Percentiles rank a stretch among this genome's conserved stretches.
These are phyloP conservation scores for Labroides dimidiatus DNA, from an alignment of 2,797 vertebrate species.

Conservation along the genomic window DNA sequence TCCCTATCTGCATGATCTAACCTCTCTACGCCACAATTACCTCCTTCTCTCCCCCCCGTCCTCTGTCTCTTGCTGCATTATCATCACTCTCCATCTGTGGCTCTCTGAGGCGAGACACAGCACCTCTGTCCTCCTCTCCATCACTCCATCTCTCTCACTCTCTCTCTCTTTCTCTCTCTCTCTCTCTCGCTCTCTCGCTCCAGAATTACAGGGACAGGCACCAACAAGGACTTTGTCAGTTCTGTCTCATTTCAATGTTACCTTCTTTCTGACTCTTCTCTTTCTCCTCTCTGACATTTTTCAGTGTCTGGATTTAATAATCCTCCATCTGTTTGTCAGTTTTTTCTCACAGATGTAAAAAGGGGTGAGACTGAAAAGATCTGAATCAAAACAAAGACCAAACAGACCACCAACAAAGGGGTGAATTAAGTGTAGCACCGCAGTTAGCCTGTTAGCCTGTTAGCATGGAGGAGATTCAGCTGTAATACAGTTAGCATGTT, in stretches of 20 bases:
- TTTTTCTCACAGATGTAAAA: too few species aligned
- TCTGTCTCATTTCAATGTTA: slow-evolving; percentile 6
- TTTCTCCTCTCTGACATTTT: neutral
- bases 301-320: neutral
- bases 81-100: slow-evolving; percentile 70
- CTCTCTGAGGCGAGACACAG: slow-evolving; percentile 67
- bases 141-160: slow-evolving; percentile 58
- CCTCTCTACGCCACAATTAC: neutral
- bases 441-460: too few species aligned
- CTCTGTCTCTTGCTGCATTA: slow-evolving; percentile 65
- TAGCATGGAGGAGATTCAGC: too few species aligned
- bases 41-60: slow-evolving; percentile 25
- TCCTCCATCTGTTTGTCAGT: too few species aligned
- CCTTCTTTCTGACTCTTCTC: neutral
- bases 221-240: slow-evolving; percentile 46
- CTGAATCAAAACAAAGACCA: too few species aligned
- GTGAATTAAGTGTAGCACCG: too few species aligned
- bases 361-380: slow-evolving; percentile 6
- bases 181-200: slow-evolving; percentile 51
- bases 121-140: slow-evolving; percentile 61
- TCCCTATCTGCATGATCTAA: slow-evolving; percentile 9
- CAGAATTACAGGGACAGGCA: slow-evolving; percentile 48
- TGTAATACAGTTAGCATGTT: too few species aligned
- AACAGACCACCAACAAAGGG: too few species aligned
- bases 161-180: slow-evolving; percentile 50